A percentile compares a stretch with the other conserved stretches of the same genome.
These are phyloP conservation scores for Trichopoda pennipes DNA, from an alignment of 2,888 invertebrate species.

Conservation along the genomic window DNA sequence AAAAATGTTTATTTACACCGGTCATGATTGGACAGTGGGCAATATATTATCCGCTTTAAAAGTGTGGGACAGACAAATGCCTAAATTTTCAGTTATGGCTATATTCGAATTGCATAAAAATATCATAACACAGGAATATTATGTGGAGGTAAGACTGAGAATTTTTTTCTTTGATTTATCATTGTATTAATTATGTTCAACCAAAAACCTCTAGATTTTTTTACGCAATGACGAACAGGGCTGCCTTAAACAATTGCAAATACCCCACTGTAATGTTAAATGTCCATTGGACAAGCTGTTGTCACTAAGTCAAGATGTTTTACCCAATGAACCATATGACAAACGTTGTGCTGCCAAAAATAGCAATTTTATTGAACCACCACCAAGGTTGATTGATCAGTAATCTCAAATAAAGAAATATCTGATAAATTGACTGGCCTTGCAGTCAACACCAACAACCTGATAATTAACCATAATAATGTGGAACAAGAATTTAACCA, in stretches of 20 bases:
- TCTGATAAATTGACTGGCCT: slow-evolving; percentile 30
- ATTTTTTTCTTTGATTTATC: background rate
- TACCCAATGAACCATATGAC: slow-evolving; percentile 82
- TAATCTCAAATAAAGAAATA: background rate
- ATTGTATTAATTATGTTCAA: background rate
- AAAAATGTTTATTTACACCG: slow-evolving; percentile 85
- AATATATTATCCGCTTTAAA: slow-evolving; percentile 85
- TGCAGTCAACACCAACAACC: background rate
- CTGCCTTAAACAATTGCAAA: slow-evolving; percentile 82
- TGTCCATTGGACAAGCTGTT: slow-evolving; percentile 84
- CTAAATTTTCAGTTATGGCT: slow-evolving; percentile 85
- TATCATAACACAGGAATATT: slow-evolving; percentile 81
- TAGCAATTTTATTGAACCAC: slow-evolving; percentile 82
- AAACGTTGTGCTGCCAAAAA: slow-evolving; percentile 83
- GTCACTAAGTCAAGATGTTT: slow-evolving; percentile 81
- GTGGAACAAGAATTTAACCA: slow-evolving; percentile 19
- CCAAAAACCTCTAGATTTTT: slow-evolving; percentile 73
- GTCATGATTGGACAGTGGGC: slow-evolving; percentile 89
- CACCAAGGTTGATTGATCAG: slow-evolving; percentile 78
- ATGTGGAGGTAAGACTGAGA: slow-evolving; percentile 76
- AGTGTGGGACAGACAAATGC: slow-evolving; percentile 85
- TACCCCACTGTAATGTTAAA: slow-evolving; percentile 84
- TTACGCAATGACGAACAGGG: slow-evolving; percentile 82
- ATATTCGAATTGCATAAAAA: slow-evolving; percentile 85
- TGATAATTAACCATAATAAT: slow-evolving; percentile 14